Percentiles rank a stretch among this genome's conserved stretches.
phyloP scores from a whole-genome alignment of 2,888 invertebrate genomes.

The Macrosoma leucophasiata region DNA sequence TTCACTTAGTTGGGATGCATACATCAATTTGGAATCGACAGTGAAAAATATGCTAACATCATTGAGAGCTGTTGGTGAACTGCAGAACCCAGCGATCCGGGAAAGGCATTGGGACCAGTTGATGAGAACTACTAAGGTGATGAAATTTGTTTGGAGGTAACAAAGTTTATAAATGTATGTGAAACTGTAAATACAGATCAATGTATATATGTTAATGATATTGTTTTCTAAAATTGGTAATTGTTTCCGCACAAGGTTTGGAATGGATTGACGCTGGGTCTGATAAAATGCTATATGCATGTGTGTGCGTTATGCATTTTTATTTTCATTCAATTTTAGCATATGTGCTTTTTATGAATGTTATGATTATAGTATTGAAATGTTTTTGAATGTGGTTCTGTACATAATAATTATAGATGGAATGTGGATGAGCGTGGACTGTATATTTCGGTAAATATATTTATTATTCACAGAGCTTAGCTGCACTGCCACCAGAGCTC shows the following conservation, averaged over 20 bases:
- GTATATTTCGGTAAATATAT: conserved; percentile 61
- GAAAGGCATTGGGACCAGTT: conserved; percentile 98
- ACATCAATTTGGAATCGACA: conserved; percentile 89
- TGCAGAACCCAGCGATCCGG: conserved; percentile 96
- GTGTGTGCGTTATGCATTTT: conserved; percentile 11
- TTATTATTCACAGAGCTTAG: conserved; percentile 85
- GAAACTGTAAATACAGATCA: conserved; percentile 21
- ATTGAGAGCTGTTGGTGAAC: conserved; percentile 93
- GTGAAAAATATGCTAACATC: conserved; percentile 98
- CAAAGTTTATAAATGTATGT: conserved; percentile 2
- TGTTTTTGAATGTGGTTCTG: conserved; percentile 7
- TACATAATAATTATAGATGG: conserved; percentile 16
- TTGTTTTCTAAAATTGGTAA: conserved; percentile 26
- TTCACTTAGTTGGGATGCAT: conserved; percentile 93
- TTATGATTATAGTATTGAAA: conserved; percentile 7
- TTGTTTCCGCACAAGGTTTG: conserved; percentile 5
- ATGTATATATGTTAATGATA: conserved; percentile 22
- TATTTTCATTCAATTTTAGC: conserved; percentile 6
- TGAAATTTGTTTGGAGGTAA: conserved; percentile 6
- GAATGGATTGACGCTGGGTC: conserved; percentile 26
- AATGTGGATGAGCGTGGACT: conserved; percentile 27
- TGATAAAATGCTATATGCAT: conserved; percentile 33
- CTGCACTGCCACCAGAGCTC: conserved; percentile 85
- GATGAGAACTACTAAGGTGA: conserved; percentile 96
- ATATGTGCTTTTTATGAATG: conserved; percentile 9